Evolutionary conservation across 1,140 invertebrate genomes (phyloP).

Genomic region (Agrilus planipennis): DNA sequence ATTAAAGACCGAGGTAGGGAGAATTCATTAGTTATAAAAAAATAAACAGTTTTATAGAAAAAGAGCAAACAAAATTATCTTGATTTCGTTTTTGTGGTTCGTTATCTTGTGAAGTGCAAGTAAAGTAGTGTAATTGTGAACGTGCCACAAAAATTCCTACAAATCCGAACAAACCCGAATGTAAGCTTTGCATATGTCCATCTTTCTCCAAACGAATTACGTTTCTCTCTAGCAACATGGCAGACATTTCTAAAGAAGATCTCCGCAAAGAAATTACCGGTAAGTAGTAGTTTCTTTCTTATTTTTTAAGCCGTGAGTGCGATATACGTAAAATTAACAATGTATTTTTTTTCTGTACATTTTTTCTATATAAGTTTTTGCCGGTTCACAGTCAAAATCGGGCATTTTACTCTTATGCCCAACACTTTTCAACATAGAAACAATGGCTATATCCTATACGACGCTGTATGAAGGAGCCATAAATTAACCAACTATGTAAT

Average conservation of each 20-base stretch:
- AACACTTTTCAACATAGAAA: constrained; percentile 25
- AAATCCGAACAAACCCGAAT: too few relatives aligned
- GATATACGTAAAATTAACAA: constrained; percentile 18
- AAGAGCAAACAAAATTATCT: too few relatives aligned
- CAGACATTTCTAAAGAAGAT: constrained; percentile 53
- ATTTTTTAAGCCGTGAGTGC: constrained; percentile 10
- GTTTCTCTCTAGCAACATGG: constrained; percentile 38
- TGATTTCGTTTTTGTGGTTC: too few relatives aligned
- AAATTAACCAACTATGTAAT: constrained; percentile 16
- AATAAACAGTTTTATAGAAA: too few relatives aligned
- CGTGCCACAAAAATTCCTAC: too few relatives aligned
- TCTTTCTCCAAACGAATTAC: constrained; percentile 20
- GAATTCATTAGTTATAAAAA: too few relatives aligned
- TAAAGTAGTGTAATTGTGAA: too few relatives aligned
- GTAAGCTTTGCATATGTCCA: constrained; percentile 14
- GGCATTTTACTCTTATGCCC: constrained; percentile 38
- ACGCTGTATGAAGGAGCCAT: constrained; percentile 24
- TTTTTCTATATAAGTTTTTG: constrained; percentile 27
- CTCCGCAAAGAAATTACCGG: constrained; percentile 58
- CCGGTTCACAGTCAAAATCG: constrained; percentile 34
- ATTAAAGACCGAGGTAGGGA: too few relatives aligned
- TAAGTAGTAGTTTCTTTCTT: constrained; percentile 39
- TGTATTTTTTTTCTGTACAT: constrained; percentile 24
- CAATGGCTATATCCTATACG: constrained; percentile 35
- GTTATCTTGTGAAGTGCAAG: too few relatives aligned